These are phyloP conservation scores for Melanogrammus aeglefinus DNA, from an alignment of 2,797 vertebrate species.

Conservation along the genomic window DNA sequence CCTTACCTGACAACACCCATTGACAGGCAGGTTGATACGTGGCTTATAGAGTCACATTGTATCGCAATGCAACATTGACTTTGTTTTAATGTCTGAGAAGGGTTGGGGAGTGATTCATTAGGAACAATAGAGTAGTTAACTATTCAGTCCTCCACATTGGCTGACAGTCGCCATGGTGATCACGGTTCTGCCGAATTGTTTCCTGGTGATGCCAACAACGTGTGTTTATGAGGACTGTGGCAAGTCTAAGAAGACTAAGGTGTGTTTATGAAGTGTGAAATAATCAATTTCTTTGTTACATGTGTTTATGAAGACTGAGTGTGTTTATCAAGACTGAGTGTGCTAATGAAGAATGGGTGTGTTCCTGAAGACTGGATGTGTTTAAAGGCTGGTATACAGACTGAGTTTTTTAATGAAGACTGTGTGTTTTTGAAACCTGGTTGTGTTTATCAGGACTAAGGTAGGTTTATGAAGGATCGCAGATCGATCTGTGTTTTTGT, in stretches of 20 bases:
- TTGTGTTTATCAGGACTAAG: too few species aligned
- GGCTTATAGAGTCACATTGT: neutral
- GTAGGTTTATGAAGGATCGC: too few species aligned
- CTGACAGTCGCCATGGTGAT: neutral
- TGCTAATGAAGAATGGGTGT: neutral
- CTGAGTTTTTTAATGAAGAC: too few species aligned
- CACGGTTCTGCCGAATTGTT: neutral
- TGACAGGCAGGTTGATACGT: neutral
- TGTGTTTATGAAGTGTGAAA: neutral
- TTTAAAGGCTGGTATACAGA: too few species aligned
- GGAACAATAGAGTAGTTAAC: neutral
- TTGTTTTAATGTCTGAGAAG: neutral
- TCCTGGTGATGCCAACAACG: neutral
- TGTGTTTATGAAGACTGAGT: neutral
- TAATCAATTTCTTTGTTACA: neutral
- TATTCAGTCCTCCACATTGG: neutral
- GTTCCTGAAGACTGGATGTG: neutral
- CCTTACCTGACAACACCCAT: neutral
- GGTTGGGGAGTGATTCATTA: neutral
- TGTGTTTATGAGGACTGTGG: neutral
- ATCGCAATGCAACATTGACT: neutral
- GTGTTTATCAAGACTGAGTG: neutral
- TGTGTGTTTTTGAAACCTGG: too few species aligned
- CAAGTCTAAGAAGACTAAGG: neutral
- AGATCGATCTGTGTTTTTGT: too few species aligned